Conservation (phyloP, 2,797 vertebrate species). For the Myotis pilosus region DNA sequence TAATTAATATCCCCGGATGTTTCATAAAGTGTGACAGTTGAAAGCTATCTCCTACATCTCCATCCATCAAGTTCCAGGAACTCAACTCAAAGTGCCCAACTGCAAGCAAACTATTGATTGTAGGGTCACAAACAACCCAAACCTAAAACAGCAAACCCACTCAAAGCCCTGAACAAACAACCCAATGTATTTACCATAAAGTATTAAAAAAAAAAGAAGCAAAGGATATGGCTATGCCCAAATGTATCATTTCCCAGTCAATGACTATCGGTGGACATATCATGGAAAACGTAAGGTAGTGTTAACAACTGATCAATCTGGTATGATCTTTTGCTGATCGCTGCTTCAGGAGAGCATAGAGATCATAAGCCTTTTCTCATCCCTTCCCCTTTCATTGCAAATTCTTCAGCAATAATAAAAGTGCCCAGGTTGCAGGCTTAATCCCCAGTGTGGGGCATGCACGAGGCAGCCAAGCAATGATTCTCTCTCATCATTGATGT, state of each 20-base stretch:
- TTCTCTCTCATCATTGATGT: too few species aligned
- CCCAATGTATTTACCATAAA: not conserved
- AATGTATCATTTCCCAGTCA: not conserved
- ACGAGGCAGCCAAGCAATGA: too few species aligned
- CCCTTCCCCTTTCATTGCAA: not conserved
- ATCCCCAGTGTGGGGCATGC: too few species aligned
- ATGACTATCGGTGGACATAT: not conserved
- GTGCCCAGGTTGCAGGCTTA: not conserved
- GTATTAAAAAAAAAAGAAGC: not conserved
- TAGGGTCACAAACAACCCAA: not conserved
- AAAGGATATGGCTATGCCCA: not conserved
- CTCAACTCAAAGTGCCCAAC: not conserved
- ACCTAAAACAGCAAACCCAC: not conserved
- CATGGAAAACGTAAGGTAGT: not conserved
- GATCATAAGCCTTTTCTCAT: not conserved
- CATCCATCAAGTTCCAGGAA: not conserved
- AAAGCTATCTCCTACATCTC: slow-evolving; percentile 9
- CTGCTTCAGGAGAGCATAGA: not conserved
- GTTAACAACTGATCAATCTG: not conserved
- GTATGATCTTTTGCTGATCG: not conserved
- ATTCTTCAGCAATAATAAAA: not conserved
- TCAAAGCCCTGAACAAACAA: not conserved
- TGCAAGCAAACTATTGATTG: not conserved
- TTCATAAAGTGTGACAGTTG: not conserved
- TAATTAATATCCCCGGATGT: slow-evolving; percentile 50